Evolutionary conservation across 2,113 vertebrate genomes (phyloP).

Genomic region (Bos indicus): DNA sequence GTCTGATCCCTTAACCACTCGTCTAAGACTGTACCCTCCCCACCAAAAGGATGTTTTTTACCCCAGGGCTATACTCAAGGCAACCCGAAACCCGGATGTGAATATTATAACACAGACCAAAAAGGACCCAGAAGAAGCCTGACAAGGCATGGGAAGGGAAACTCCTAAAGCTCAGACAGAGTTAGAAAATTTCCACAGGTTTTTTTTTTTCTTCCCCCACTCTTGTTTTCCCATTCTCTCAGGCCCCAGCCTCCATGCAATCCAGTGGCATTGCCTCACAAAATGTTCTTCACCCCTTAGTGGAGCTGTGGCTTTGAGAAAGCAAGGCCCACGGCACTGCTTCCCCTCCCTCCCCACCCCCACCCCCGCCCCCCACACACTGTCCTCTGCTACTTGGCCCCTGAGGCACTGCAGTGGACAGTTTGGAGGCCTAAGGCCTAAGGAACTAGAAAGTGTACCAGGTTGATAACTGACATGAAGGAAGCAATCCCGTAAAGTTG

Average conservation of each 20-base stretch:
- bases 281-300: background rate
- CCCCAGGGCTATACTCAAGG: background rate
- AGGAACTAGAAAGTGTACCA: background rate
- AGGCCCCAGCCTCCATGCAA: background rate
- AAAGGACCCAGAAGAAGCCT: background rate
- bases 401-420: background rate
- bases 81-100: background rate
- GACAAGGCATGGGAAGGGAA: background rate
- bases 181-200: background rate
- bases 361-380: background rate
- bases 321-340: background rate
- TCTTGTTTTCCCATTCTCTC: background rate
- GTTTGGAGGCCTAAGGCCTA: background rate
- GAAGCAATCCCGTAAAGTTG: background rate
- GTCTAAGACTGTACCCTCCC: background rate
- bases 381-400: background rate
- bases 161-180: background rate
- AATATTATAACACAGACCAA: background rate
- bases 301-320: background rate
- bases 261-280: background rate
- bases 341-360: too few relatives aligned
- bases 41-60: background rate
- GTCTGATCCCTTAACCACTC: background rate
- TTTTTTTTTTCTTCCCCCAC: background rate
- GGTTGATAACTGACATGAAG: background rate